phyloP scores from a whole-genome alignment of 2,888 invertebrate species.

The Allygus modestus region DNA sequence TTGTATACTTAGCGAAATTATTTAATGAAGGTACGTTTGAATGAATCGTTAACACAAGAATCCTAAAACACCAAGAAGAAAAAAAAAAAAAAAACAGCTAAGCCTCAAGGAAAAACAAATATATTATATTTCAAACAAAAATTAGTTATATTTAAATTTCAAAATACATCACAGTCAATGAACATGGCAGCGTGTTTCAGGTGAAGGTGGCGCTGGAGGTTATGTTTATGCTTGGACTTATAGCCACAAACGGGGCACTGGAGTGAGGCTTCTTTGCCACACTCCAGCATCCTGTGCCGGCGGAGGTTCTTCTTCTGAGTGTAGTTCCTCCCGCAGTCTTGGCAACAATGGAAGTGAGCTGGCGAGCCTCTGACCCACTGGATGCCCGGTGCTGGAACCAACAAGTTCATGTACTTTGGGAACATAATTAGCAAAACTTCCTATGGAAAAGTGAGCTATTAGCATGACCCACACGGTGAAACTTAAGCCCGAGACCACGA shows the following conservation, averaged over 20 bases:
- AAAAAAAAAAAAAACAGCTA: too few species aligned
- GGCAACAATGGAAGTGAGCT: conserved; percentile 17
- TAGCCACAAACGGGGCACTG: conserved; percentile 65
- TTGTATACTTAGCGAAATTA: too few species aligned
- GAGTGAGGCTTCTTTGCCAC: conserved; percentile 66
- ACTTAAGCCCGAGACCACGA: too few species aligned
- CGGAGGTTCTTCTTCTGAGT: conserved; percentile 68
- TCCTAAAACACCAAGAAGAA: too few species aligned
- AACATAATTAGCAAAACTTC: neutral
- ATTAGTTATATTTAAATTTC: too few species aligned
- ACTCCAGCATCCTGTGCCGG: conserved; percentile 66
- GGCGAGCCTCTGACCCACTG: neutral
- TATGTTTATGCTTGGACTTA: conserved; percentile 79
- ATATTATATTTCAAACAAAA: too few species aligned
- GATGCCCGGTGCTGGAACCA: neutral
- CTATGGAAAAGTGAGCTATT: too few species aligned
- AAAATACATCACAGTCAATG: neutral
- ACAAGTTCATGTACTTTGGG: neutral
- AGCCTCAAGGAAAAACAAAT: too few species aligned
- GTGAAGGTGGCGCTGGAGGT: conserved; percentile 64
- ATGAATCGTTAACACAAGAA: too few species aligned
- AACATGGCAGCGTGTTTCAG: neutral
- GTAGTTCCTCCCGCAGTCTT: conserved; percentile 67
- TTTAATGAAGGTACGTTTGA: too few species aligned
- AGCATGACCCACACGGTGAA: too few species aligned